Conservation (phyloP, 2,888 invertebrate species). For the Keiferia lycopersicella region DNA sequence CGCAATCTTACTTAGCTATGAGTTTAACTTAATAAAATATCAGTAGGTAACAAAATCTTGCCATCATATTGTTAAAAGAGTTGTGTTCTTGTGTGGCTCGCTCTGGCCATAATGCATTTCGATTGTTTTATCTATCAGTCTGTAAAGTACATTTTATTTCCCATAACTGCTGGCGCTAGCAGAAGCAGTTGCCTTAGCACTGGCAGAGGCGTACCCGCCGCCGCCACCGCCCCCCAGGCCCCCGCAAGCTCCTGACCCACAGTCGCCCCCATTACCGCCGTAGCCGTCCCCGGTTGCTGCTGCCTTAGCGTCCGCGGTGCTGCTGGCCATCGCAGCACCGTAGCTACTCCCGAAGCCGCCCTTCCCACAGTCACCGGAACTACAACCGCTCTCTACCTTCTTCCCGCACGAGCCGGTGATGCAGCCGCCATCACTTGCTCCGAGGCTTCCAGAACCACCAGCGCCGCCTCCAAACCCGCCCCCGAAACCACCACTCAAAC, state of each 20-base stretch:
- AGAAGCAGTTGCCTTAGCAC: conserved; percentile 59
- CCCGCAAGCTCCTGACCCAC: conserved; percentile 20
- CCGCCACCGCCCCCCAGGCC: conserved; percentile 43
- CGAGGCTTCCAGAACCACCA: conserved; percentile 16
- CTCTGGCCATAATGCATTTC: too few species aligned
- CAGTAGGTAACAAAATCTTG: too few species aligned
- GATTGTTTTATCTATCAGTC: too few species aligned
- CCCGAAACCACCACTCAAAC: conserved; percentile 1
- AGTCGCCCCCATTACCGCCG: conserved; percentile 27
- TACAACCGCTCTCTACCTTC: conserved; percentile 38
- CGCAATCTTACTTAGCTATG: too few species aligned
- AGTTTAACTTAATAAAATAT: too few species aligned
- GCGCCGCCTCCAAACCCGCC: conserved; percentile 28
- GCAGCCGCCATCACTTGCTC: conserved; percentile 30
- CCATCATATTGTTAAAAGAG: too few species aligned
- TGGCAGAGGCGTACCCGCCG: conserved; percentile 43
- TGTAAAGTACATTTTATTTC: conserved; percentile 33
- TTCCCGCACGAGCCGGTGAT: conserved; percentile 44
- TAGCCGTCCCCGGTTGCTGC: conserved; percentile 31
- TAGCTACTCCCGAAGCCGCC: conserved; percentile 32
- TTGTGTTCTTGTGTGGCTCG: too few species aligned
- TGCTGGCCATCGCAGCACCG: conserved; percentile 33
- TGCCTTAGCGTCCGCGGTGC: conserved; percentile 27
- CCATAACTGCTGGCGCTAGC: conserved; percentile 60
- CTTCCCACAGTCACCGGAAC: conserved; percentile 47